Conservation (phyloP, 2,797 vertebrate species). For the Otolemur crassicaudatus region DNA sequence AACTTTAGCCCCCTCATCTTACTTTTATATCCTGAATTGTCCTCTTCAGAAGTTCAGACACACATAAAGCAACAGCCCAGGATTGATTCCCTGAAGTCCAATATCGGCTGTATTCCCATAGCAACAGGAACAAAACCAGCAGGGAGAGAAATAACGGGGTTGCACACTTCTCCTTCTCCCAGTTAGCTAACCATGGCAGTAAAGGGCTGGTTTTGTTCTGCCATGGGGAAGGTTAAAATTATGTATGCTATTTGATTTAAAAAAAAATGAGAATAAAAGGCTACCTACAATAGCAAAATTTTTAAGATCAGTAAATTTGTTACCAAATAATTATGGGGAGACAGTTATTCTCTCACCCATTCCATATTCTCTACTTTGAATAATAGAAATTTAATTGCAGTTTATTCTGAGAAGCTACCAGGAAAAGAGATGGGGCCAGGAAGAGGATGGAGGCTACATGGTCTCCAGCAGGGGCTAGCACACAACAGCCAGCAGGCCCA, state of each 20-base stretch:
- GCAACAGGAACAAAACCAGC: slow-evolving; percentile 34
- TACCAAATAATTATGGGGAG: slow-evolving; percentile 38
- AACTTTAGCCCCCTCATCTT: neutral
- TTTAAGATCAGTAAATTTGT: neutral
- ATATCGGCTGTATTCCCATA: neutral
- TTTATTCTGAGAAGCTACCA: slow-evolving; percentile 13
- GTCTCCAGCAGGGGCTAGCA: neutral
- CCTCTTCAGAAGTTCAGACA: slow-evolving; percentile 9
- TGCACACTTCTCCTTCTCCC: neutral
- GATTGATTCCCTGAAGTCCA: neutral
- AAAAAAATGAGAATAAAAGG: neutral
- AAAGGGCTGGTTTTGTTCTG: neutral
- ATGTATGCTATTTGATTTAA: neutral
- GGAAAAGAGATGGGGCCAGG: neutral
- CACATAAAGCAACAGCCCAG: neutral
- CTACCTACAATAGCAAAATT: neutral
- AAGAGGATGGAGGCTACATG: neutral
- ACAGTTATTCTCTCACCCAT: neutral
- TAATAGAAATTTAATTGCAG: slow-evolving; percentile 24
- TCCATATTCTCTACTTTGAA: neutral
- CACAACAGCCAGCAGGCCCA: neutral
- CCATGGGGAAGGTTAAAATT: neutral
- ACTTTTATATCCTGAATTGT: neutral
- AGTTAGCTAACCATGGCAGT: slow-evolving; percentile 1
- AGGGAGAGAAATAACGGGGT: neutral